Evolutionary conservation across 2,113 vertebrate species (phyloP), one percentile per base, ranked within the genome.

Genomic region (Pangasianodon gigas): DNA sequence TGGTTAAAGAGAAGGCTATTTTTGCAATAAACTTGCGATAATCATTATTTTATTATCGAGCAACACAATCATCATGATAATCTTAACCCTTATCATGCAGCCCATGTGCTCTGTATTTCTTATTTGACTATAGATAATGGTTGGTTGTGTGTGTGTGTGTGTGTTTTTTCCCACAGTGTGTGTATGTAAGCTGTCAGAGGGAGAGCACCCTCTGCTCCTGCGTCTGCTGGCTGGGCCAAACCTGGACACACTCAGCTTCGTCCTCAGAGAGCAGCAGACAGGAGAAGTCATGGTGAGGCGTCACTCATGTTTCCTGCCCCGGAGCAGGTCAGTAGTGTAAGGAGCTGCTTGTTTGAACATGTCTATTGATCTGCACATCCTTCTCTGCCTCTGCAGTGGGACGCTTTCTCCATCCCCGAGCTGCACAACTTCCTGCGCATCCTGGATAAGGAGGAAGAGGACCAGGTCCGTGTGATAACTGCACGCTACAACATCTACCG

Each of bases 381-480:
- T 6, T 46, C 7, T 89, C 67, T 87, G 46, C 7, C 1, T 90
- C 3, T 41, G 0, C 94, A 99, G 98, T 99, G 98, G 98, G 98
- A 99, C 87, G 98, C 98, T 41, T 99, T 99, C 91, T 97, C 95
- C 88, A 95, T 99, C 91, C 98, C 98, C 0, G 98, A 99, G 93
- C 96, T 99, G 75, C 95, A 97, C 6, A 99, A 99, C 94, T 99
- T 99, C 95, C 92, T 99, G 92, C 97, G 97, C 2, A 98, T 99
- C 94, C 95, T 99, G 91, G 97, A 98, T 88, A 99, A 98, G 92
- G 98, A 99, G 88, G 98, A 99, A 88, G 94, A 96, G 0, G 98
- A 99, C 92, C 98, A 99, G 93, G 90, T 95, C 90, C 96, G 96
- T 74, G 94, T 91, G 37, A 91, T 99, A 89, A 95, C 93, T 87